A percentile compares a stretch with the other conserved stretches of the same genome.
phyloP scores from a whole-genome alignment of 2,113 vertebrate species.

The Xiphophorus maculatus region DNA sequence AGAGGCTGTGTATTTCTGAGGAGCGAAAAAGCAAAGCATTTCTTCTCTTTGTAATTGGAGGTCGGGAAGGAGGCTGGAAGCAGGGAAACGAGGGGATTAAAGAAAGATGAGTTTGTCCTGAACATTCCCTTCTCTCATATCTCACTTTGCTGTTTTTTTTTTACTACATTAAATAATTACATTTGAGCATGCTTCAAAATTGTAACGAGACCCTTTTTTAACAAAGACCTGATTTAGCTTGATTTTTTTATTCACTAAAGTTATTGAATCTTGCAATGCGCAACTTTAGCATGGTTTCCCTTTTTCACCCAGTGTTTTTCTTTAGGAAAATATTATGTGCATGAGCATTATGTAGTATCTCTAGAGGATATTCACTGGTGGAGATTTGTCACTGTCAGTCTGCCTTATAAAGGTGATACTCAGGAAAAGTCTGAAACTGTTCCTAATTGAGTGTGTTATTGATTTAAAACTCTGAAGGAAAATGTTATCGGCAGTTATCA shows the following conservation, averaged over 20 bases:
- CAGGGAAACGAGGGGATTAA: constrained; percentile 75
- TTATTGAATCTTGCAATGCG: constrained; percentile 24
- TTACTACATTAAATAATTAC: constrained; percentile 44
- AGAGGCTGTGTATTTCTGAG: constrained; percentile 78
- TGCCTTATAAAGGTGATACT: constrained; percentile 62
- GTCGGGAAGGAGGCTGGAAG: constrained; percentile 69
- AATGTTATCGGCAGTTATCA: constrained; percentile 46
- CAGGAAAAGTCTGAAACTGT: constrained; percentile 66
- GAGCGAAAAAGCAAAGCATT: constrained; percentile 72
- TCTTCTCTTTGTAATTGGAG: constrained; percentile 81
- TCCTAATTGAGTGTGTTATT: constrained; percentile 65
- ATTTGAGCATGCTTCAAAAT: constrained; percentile 42
- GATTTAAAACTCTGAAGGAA: constrained; percentile 64
- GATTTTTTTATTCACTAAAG: constrained; percentile 28
- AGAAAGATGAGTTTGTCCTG: constrained; percentile 75
- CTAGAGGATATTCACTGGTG: constrained; percentile 70
- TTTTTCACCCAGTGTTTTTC: constrained; percentile 27
- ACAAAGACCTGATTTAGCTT: neutral
- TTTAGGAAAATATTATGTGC: constrained; percentile 23
- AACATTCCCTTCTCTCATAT: constrained; percentile 72
- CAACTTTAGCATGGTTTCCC: constrained; percentile 28
- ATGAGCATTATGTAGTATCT: constrained; percentile 52
- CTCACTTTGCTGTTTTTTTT: constrained; percentile 50
- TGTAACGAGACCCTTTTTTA: constrained; percentile 27
- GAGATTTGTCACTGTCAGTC: constrained; percentile 69